Percentiles rank a stretch among this genome's conserved stretches.
These are phyloP conservation scores for Xiphydria camelus DNA, from an alignment of 2,888 invertebrate species.

Conservation along the genomic window DNA sequence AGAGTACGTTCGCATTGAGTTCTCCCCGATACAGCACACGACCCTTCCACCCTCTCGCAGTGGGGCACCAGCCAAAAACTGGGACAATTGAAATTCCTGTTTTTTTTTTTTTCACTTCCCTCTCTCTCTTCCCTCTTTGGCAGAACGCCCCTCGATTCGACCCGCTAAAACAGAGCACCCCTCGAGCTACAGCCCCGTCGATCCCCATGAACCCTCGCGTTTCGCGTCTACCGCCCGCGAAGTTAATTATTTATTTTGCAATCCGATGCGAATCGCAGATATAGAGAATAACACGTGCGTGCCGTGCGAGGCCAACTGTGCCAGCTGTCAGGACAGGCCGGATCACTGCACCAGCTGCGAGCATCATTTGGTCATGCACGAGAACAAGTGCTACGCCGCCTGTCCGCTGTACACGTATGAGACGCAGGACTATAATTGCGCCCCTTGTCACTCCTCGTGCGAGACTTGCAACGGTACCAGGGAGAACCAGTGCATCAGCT, in stretches of 20 bases:
- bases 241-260: no score
- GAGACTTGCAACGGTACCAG: conserved; percentile 80
- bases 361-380: conserved; percentile 81
- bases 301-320: conserved; percentile 85
- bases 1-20: conserved; percentile 63
- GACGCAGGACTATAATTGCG: conserved; percentile 84
- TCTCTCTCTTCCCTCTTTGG: conserved; percentile 6
- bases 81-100: not conserved
- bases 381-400: conserved; percentile 79
- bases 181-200: no score
- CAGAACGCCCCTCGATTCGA: no score
- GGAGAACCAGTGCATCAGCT: conserved; percentile 79
- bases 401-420: conserved; percentile 83
- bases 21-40: not conserved
- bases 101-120: conserved; percentile 3
- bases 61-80: no score
- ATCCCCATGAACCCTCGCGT: no score
- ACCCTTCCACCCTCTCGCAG: no score
- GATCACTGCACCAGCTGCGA: conserved; percentile 86
- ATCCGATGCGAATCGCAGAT: conserved; percentile 59
- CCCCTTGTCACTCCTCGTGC: conserved; percentile 77
- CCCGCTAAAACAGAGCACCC: no score
- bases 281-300: conserved; percentile 76
- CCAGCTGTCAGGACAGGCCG: conserved; percentile 80
- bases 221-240: no score